These are phyloP conservation scores for Silvanus unidentatus DNA, from an alignment of 2,888 invertebrate species.

Conservation along the genomic window DNA sequence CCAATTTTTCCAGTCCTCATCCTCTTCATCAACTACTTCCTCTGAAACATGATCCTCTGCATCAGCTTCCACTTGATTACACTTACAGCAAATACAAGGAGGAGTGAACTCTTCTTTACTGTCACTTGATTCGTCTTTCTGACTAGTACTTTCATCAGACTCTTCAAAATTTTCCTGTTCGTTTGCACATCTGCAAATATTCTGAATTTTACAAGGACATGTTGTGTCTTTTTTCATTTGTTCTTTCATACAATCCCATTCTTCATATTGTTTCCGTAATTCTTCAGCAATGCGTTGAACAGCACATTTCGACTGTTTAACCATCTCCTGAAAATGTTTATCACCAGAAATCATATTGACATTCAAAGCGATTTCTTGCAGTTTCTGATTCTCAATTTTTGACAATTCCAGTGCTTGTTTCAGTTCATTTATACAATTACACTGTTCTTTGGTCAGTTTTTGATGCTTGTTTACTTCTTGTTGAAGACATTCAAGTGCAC, in stretches of 20 bases:
- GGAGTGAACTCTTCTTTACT: too few relatives aligned
- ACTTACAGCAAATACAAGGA: background rate
- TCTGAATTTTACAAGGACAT: background rate
- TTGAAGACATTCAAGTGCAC: conserved; percentile 1
- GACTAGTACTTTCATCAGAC: too few relatives aligned
- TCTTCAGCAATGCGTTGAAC: conserved; percentile 35
- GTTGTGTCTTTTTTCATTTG: conserved; percentile 10
- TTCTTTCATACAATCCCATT: conserved; percentile 26
- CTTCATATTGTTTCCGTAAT: conserved; percentile 31
- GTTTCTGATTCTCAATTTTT: conserved; percentile 19
- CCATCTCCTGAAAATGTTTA: conserved; percentile 33
- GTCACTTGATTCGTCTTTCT: too few relatives aligned
- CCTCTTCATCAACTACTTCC: background rate
- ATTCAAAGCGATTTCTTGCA: conserved; percentile 15
- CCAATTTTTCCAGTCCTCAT: conserved; percentile 3
- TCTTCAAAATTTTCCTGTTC: too few relatives aligned
- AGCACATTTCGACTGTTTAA: conserved; percentile 37
- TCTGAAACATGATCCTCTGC: background rate
- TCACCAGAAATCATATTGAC: conserved; percentile 20
- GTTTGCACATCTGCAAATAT: too few relatives aligned
- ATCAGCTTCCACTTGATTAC: background rate
- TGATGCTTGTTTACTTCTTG: background rate
- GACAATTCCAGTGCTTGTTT: conserved; percentile 20
- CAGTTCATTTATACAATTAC: background rate
- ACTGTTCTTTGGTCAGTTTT: background rate